phyloP scores from a whole-genome alignment of 2,113 vertebrate species.

The Penelope pileata region DNA sequence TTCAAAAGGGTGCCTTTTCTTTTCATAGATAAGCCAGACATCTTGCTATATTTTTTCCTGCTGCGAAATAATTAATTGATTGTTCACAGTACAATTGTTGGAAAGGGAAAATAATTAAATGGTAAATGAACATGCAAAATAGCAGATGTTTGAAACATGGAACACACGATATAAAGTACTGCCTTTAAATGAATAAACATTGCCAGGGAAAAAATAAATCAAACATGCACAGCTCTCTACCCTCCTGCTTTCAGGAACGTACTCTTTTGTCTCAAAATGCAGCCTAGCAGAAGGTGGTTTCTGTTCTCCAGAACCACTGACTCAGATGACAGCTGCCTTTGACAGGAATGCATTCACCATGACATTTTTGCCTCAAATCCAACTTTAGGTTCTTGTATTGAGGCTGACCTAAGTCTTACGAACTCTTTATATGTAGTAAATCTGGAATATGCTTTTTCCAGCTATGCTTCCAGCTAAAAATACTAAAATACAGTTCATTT shows the following conservation, averaged over 20 bases:
- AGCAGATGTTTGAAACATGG: background rate
- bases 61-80: background rate
- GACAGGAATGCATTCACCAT: background rate
- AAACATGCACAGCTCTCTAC: background rate
- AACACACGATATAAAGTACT: background rate
- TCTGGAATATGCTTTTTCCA: background rate
- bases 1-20: background rate
- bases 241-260: background rate
- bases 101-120: background rate
- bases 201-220: background rate
- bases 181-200: background rate
- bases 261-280: conserved; percentile 21
- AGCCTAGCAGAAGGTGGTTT: conserved; percentile 43
- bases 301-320: conserved; percentile 34
- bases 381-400: background rate
- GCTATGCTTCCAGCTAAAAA: background rate
- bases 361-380: background rate
- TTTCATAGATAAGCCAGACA: background rate
- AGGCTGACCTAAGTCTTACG: background rate
- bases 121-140: background rate
- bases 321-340: conserved; percentile 32
- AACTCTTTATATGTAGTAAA: background rate
- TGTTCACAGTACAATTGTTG: background rate
- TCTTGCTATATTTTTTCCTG: background rate
- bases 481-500: background rate